phyloP scores from a whole-genome alignment of 2,888 invertebrate species.

The Herminia tarsipennalis region DNA sequence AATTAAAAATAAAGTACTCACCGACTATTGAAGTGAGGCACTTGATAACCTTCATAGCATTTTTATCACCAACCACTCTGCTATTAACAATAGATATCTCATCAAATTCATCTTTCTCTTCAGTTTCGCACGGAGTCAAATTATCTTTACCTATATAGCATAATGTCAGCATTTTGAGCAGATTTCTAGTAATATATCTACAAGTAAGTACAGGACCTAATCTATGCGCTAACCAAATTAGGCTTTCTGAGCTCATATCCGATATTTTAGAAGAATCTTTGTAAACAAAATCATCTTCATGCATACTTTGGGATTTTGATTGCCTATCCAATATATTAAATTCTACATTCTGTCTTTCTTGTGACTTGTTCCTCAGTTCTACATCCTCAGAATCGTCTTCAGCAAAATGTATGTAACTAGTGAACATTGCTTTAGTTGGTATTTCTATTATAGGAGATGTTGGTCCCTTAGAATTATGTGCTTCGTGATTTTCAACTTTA shows the following conservation, averaged over 20 bases:
- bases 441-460: slow-evolving; percentile 91
- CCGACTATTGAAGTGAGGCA: slow-evolving; percentile 95
- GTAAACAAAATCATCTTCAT: slow-evolving; percentile 52
- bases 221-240: slow-evolving; percentile 96
- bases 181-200: slow-evolving; percentile 94
- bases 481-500: slow-evolving; percentile 52
- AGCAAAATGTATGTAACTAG: slow-evolving; percentile 79
- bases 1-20: slow-evolving; percentile 63
- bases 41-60: slow-evolving; percentile 94
- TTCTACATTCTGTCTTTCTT: slow-evolving; percentile 12
- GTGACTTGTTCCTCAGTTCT: slow-evolving; percentile 48
- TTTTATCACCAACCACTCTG: slow-evolving; percentile 90
- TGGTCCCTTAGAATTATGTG: slow-evolving; percentile 50
- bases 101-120: slow-evolving; percentile 79
- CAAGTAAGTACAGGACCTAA: slow-evolving; percentile 97
- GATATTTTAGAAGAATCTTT: slow-evolving; percentile 87
- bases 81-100: slow-evolving; percentile 88
- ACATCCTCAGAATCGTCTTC: slow-evolving; percentile 60
- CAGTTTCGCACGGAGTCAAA: slow-evolving; percentile 81
- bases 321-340: background rate
- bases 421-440: slow-evolving; percentile 81
- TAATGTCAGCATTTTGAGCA: slow-evolving; percentile 96
- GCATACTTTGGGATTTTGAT: slow-evolving; percentile 43
- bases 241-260: slow-evolving; percentile 94
- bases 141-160: slow-evolving; percentile 96